Percentiles rank a stretch among this genome's conserved stretches.
Evolutionary conservation across 2,888 invertebrate species (phyloP).

Genomic region (Macrosiphum euphorbiae): DNA sequence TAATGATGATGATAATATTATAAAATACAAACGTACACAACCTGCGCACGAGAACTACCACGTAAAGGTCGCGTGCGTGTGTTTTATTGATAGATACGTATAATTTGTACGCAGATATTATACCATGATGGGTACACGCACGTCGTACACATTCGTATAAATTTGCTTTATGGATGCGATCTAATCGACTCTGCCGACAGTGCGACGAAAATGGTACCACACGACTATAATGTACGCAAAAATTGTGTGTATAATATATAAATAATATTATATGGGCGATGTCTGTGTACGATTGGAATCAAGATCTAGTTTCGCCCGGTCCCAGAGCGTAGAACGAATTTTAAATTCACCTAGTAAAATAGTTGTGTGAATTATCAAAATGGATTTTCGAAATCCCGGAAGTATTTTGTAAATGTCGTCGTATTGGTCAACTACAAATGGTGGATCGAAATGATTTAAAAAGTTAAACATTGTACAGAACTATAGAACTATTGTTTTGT

Average conservation of each 20-base stretch:
- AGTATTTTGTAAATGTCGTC: neutral
- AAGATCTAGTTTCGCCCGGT: neutral
- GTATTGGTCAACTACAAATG: neutral
- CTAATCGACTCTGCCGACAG: conserved; percentile 1
- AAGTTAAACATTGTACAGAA: neutral
- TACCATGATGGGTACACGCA: neutral
- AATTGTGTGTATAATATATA: neutral
- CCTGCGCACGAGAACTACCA: neutral
- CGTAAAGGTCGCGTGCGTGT: neutral
- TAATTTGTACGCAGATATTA: neutral
- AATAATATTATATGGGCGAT: neutral
- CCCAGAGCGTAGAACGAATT: neutral
- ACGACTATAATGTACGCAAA: neutral
- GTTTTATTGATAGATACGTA: neutral
- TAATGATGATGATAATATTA: neutral
- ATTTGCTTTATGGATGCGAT: neutral
- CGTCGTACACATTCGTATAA: neutral
- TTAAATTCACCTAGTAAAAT: neutral
- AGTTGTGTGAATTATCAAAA: neutral
- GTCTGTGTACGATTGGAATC: neutral
- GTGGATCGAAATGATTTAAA: neutral
- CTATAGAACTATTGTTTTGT: neutral
- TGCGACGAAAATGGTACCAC: neutral
- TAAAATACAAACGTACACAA: neutral
- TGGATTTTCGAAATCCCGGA: neutral